Base-by-base conservation (phyloP, 2,113 vertebrate genomes). In the Himantopus leucocephalus region DNA sequence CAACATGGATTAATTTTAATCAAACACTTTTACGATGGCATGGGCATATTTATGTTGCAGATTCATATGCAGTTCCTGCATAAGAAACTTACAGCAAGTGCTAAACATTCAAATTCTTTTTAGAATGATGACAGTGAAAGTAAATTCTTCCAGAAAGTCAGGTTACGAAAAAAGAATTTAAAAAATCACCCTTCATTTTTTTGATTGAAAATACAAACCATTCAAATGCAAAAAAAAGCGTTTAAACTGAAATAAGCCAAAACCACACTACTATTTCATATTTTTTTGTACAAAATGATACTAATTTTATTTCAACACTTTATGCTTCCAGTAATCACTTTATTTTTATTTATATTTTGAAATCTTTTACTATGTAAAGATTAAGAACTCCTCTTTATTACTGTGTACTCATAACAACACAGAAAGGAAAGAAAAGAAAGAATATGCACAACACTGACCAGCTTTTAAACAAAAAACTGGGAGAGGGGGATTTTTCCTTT, bases 401-500 rank as follows among this genome's bases (percentile, higher is more conserved):
- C 3, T 67, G 14, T 3, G 14, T 23, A 37, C 5, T 64, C 22
- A 55, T 63, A 75, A 53, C 1, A 81, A 47, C 9, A 12, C 1
- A 60, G 21, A 7, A 92, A 68, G 12, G 20, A 58, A 77, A 60
- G 14, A 76, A 86, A 73, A 0, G 8, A 43, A 78, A 62, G 3
- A 67, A 43, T 50, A 76, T 45, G 14, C 6, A 64, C 5, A 75
- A 24, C 5, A 41, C 1, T 58, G 29, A 80, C 9, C 4, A 73
- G 3, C 7, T 39, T 73, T 53, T 80, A 35, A 45, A 45, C 2
- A 73, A 71, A 50, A 72, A 26, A 13, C 1, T 52, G 14, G 14
- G 6, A n/a, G 6, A 22, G 3, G 2, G 5, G 5, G 3, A 13
- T 5, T 53, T 90, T 48, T 47, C 26, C 4, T 45, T 47, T 1